Conservation (phyloP, 2,113 vertebrate genomes). For the Origma solitaria region DNA sequence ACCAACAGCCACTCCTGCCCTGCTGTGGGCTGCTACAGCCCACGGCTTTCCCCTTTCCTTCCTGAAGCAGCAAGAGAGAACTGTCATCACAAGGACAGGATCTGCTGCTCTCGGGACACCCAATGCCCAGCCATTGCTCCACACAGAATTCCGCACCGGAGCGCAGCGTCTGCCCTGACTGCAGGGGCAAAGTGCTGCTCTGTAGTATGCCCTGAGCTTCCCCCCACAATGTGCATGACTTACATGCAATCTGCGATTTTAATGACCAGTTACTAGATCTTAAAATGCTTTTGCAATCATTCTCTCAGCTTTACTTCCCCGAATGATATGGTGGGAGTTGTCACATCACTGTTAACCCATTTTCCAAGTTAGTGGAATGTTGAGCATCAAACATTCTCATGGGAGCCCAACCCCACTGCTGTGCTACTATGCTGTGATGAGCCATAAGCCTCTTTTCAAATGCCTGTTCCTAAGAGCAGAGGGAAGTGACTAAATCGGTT, state of each 20-base stretch:
- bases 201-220: accelerated
- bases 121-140: accelerated
- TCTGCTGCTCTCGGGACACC: accelerated
- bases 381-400: neutral
- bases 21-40: neutral
- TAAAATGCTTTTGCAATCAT: neutral
- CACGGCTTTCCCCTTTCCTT: neutral
- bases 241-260: neutral
- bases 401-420: neutral
- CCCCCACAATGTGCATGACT: neutral
- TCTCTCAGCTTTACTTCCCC: neutral
- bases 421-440: accelerated
- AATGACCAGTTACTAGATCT: neutral
- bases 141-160: accelerated
- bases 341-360: neutral
- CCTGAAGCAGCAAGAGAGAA: neutral
- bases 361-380: neutral
- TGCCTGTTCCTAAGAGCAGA: neutral
- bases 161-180: accelerated
- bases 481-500: neutral
- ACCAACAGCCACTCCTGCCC: neutral
- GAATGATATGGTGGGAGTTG: accelerated
- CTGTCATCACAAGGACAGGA: accelerated
- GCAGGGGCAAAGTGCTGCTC: neutral
- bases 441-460: neutral